A percentile compares a stretch with the other conserved stretches of the same genome.
Evolutionary conservation across 2,888 invertebrate species (phyloP).

Genomic region (Drosophila meridionalis): DNA sequence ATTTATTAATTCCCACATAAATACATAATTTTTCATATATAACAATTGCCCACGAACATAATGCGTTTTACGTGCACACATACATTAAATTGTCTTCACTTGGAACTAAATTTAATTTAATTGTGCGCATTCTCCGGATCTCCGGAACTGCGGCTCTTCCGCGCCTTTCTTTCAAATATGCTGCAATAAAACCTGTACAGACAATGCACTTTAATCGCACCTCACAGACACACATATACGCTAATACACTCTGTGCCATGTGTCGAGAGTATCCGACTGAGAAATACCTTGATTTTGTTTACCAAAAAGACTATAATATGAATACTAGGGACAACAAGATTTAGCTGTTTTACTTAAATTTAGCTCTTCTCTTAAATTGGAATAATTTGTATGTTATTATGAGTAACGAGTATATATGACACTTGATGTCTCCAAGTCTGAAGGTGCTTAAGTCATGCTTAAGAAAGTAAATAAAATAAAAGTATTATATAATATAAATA

Average conservation of each 20-base stretch:
- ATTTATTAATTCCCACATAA: background rate
- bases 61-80: background rate
- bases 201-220: slow-evolving; percentile 69
- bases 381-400: no score
- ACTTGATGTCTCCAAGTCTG: no score
- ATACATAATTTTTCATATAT: background rate
- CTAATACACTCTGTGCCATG: background rate
- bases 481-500: no score
- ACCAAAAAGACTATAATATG: background rate
- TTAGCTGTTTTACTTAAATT: no score
- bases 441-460: no score
- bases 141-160: background rate
- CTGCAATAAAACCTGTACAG: slow-evolving; percentile 57
- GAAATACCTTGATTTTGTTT: background rate
- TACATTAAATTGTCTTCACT: slow-evolving; percentile 7
- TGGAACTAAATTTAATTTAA: slow-evolving; percentile 34
- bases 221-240: slow-evolving; percentile 1
- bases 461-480: no score
- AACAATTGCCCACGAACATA: background rate
- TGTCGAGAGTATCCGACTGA: background rate
- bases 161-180: background rate
- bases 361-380: no score
- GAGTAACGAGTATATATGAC: no score
- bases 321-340: background rate
- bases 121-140: slow-evolving; percentile 13